These are phyloP conservation scores for Temnothorax nylanderi DNA, from an alignment of 1,140 invertebrate species.

Conservation along the genomic window DNA sequence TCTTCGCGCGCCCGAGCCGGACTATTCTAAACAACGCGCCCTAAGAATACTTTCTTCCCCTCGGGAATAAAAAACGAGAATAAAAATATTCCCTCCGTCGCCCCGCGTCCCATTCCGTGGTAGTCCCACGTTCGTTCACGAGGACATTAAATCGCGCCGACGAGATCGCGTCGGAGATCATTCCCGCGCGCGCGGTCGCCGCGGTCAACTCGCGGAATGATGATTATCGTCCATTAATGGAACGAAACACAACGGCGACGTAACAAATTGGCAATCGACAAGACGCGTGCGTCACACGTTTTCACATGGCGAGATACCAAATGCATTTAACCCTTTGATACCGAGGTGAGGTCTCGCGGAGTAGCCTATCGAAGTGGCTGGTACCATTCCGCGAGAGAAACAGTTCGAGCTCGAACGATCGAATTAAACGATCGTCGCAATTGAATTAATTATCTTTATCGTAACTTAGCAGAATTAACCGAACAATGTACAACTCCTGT, in stretches of 20 bases:
- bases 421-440: neutral
- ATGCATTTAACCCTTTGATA: constrained; percentile 21
- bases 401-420: neutral
- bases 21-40: constrained; percentile 7
- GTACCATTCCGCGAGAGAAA: neutral
- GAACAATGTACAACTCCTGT: neutral
- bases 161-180: neutral
- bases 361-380: neutral
- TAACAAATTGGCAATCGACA: constrained; percentile 37
- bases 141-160: neutral
- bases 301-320: neutral
- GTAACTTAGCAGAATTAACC: neutral
- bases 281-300: constrained; percentile 17
- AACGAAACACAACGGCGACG: neutral
- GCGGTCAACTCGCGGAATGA: constrained; percentile 19
- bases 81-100: neutral
- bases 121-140: neutral
- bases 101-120: neutral
- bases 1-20: no score
- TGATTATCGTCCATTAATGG: constrained; percentile 25
- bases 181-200: neutral
- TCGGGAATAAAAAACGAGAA: neutral
- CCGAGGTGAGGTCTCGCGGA: neutral
- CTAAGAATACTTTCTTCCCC: neutral
- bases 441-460: neutral